Evolutionary conservation across 53 echinoderm and acorn worm genomes (phyloP).

Genomic region (Temnopleurus reevesii): DNA sequence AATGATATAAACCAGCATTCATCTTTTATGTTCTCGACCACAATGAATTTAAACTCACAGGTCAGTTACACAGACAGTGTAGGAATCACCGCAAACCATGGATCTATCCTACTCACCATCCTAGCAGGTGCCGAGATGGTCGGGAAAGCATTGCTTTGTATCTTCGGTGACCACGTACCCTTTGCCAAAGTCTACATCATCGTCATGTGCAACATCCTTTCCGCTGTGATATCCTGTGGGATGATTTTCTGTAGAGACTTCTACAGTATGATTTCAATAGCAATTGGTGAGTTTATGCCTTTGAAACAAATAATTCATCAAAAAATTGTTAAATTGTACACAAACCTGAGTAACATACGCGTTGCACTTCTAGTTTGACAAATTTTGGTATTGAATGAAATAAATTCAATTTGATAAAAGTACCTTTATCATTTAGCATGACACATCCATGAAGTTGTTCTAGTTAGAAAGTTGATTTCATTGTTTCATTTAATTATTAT

Average conservation of each 20-base stretch:
- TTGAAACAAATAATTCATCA: no score
- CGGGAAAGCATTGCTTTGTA: constrained; percentile 45
- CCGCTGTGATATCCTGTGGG: constrained; percentile 24
- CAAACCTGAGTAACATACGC: no score
- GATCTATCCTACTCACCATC: constrained; percentile 54
- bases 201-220: constrained; percentile 47
- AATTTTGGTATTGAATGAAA: no score
- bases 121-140: constrained; percentile 52
- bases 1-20: no score
- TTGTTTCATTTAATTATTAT: no score
- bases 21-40: neutral
- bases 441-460: no score
- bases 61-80: constrained; percentile 57
- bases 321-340: no score
- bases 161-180: constrained; percentile 57
- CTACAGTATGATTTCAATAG: constrained; percentile 47
- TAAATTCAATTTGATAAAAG: no score
- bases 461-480: no score
- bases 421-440: no score
- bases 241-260: constrained; percentile 51
- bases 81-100: constrained; percentile 55
- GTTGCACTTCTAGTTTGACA: no score
- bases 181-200: constrained; percentile 51
- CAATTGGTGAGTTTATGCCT: constrained; percentile 45
- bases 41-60: neutral